Percentiles rank a stretch among this genome's conserved stretches.
These are phyloP conservation scores for Dicyrtoma fusca DNA, from an alignment of 2,888 invertebrate species.

Conservation along the genomic window DNA sequence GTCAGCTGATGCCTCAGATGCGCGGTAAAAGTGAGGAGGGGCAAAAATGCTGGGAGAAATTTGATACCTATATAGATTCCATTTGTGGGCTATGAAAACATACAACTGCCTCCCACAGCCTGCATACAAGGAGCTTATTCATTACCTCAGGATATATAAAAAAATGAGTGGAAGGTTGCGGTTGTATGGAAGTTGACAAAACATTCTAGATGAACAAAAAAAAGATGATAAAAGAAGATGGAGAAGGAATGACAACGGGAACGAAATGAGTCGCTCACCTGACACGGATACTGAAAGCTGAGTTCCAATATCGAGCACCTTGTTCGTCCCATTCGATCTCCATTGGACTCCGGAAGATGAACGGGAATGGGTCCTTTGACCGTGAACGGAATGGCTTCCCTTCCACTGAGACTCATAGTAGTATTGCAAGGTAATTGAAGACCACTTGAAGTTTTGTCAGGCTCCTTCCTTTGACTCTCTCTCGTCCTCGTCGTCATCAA, in stretches of 20 bases:
- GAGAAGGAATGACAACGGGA: background rate
- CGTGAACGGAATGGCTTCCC: conserved; percentile 50
- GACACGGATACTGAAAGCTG: conserved; percentile 50
- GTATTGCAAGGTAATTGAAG: background rate
- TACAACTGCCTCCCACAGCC: no score
- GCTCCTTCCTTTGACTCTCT: background rate
- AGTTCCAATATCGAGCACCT: conserved; percentile 52
- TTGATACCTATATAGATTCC: no score
- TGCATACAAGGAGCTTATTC: no score
- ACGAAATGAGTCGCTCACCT: conserved; percentile 25
- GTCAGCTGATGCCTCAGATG: no score
- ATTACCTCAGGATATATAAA: no score
- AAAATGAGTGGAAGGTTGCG: background rate
- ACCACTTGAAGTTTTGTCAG: conserved; percentile 9
- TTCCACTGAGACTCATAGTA: conserved; percentile 32
- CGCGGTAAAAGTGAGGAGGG: no score
- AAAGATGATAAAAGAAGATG: background rate
- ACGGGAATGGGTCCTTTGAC: conserved; percentile 54
- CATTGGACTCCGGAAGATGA: conserved; percentile 41
- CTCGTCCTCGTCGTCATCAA: conserved; percentile 16
- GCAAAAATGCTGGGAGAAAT: no score
- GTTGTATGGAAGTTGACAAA: background rate
- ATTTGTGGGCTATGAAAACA: no score
- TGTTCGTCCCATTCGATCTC: conserved; percentile 38
- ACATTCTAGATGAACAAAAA: background rate